A percentile compares a stretch with the other conserved stretches of the same genome.
These are phyloP conservation scores for Galemys pyrenaicus DNA, from an alignment of 2,113 vertebrate species.

Conservation along the genomic window DNA sequence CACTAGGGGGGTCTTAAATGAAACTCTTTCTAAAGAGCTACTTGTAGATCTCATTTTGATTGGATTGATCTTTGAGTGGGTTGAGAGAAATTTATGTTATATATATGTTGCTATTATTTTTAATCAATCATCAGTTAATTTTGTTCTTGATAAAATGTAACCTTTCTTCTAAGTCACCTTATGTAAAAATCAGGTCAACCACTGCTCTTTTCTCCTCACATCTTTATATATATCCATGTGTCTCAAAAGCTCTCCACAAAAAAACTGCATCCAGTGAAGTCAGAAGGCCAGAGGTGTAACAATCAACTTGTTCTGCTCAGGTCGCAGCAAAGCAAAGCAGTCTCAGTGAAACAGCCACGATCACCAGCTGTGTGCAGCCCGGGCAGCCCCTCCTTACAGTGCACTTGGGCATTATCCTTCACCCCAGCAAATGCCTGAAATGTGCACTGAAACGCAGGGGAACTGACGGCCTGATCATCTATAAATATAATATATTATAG, in stretches of 20 bases:
- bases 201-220: not conserved
- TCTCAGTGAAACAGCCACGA: not conserved
- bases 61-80: conserved; percentile 23
- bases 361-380: not conserved
- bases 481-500: not conserved
- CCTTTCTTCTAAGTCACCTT: not conserved
- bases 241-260: conserved; percentile 6
- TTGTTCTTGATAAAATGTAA: not conserved
- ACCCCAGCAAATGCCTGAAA: not conserved
- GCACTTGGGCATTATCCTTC: not conserved
- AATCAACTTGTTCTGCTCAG: not conserved
- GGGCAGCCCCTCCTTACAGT: not conserved
- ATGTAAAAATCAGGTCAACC: not conserved
- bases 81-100: not conserved
- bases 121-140: not conserved
- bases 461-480: not conserved
- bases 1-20: too few species aligned
- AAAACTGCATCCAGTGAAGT: not conserved
- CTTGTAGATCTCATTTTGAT: not conserved
- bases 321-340: not conserved
- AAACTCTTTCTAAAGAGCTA: not conserved
- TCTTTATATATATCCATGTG: not conserved
- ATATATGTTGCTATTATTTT: not conserved
- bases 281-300: not conserved
- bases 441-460: not conserved